These are phyloP conservation scores for Drosophila austrosaltans DNA, from an alignment of 2,888 invertebrate species.

Conservation along the genomic window DNA sequence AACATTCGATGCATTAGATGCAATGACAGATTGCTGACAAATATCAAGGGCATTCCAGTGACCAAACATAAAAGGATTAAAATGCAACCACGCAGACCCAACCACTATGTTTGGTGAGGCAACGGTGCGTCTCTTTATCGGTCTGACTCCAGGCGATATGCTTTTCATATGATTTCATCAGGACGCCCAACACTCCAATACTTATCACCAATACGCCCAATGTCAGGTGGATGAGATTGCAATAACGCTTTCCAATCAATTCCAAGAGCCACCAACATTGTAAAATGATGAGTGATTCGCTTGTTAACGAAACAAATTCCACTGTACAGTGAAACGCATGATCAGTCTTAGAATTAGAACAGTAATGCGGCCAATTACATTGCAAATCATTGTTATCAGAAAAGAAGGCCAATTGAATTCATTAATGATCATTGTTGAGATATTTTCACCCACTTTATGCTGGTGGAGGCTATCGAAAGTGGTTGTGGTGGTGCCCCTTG, in stretches of 20 bases:
- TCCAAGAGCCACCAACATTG: background rate
- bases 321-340: constrained; percentile 41
- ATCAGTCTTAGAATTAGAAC: constrained; percentile 23
- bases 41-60: constrained; percentile 27
- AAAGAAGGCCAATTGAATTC: constrained; percentile 24
- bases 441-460: no score
- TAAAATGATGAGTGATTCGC: constrained; percentile 28
- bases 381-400: background rate
- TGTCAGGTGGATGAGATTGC: constrained; percentile 14
- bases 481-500: no score
- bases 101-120: constrained; percentile 38
- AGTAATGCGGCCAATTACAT: background rate
- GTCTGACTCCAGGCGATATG: background rate
- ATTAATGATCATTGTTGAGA: background rate
- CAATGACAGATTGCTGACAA: background rate
- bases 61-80: background rate
- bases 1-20: constrained; percentile 28
- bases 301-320: constrained; percentile 30
- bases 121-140: background rate
- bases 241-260: accelerated
- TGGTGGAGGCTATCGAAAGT: no score
- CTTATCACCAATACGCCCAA: constrained; percentile 32
- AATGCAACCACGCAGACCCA: constrained; percentile 30
- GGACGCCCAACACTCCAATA: constrained; percentile 35
- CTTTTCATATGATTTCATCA: background rate